These are phyloP conservation scores for Agrochola circellaris DNA, from an alignment of 2,888 invertebrate genomes.

Conservation along the genomic window DNA sequence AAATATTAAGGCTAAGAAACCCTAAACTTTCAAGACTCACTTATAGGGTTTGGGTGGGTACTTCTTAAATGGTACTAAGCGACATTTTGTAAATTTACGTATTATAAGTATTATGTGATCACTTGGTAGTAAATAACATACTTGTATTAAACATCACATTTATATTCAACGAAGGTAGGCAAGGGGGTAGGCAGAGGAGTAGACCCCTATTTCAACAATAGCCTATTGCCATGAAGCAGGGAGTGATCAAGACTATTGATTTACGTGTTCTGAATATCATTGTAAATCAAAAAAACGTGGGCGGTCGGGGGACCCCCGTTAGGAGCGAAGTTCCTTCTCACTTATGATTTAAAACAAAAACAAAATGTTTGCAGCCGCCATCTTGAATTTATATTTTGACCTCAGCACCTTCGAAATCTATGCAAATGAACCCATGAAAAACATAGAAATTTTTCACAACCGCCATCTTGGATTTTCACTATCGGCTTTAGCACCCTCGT, in stretches of 20 bases:
- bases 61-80: background rate
- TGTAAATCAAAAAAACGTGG: too few relatives aligned
- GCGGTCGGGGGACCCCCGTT: too few relatives aligned
- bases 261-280: background rate
- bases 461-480: too few relatives aligned
- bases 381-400: too few relatives aligned
- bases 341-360: too few relatives aligned
- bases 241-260: background rate
- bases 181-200: background rate
- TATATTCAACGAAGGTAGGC: background rate
- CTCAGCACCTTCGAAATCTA: too few relatives aligned
- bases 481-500: too few relatives aligned
- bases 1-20: constrained; percentile 4
- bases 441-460: too few relatives aligned
- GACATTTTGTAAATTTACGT: background rate
- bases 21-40: background rate
- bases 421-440: too few relatives aligned
- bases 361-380: too few relatives aligned
- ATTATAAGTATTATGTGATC: background rate
- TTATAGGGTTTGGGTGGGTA: background rate
- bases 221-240: background rate
- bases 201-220: background rate
- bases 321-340: too few relatives aligned
- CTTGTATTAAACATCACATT: background rate
- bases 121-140: background rate